Evolutionary conservation across 1,140 invertebrate species (phyloP).

Genomic region (Bombyx mandarina): DNA sequence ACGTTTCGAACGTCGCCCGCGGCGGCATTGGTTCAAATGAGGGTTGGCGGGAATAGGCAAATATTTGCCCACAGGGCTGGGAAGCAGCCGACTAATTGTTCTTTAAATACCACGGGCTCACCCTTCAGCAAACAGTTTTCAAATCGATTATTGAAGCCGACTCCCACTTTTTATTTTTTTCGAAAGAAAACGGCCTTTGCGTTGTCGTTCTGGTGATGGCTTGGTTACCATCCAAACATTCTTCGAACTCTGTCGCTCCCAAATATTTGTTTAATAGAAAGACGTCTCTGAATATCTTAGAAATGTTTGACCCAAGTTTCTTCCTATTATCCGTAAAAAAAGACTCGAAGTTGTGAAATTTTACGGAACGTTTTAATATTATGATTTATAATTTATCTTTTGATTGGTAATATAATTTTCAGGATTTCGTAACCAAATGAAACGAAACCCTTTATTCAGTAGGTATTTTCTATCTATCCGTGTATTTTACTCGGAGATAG

Average conservation of each 20-base stretch:
- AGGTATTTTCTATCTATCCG: too few species aligned
- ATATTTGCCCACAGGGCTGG: slow-evolving; percentile 62
- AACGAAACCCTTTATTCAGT: too few species aligned
- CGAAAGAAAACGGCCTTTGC: slow-evolving; percentile 13
- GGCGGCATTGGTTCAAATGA: slow-evolving; percentile 52
- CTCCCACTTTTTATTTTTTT: slow-evolving; percentile 38
- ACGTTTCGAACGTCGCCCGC: slow-evolving; percentile 48
- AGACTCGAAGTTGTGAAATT: too few species aligned
- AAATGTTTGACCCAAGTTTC: neutral
- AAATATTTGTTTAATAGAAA: slow-evolving; percentile 26
- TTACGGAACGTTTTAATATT: too few species aligned
- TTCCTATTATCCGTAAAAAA: too few species aligned
- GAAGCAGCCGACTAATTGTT: slow-evolving; percentile 66
- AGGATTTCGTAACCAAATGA: too few species aligned
- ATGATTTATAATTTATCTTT: too few species aligned
- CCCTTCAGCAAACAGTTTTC: slow-evolving; percentile 54
- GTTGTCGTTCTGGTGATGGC: slow-evolving; percentile 11
- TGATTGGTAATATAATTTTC: too few species aligned
- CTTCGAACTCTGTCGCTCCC: slow-evolving; percentile 13
- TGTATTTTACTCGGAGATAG: too few species aligned
- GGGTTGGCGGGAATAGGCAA: slow-evolving; percentile 66
- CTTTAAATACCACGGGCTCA: slow-evolving; percentile 61
- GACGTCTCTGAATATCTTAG: neutral
- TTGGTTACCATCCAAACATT: slow-evolving; percentile 42
- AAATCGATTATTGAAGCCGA: slow-evolving; percentile 55